These are phyloP conservation scores for Leptopilina syphax DNA, from an alignment of 2,888 invertebrate species.

Conservation along the genomic window DNA sequence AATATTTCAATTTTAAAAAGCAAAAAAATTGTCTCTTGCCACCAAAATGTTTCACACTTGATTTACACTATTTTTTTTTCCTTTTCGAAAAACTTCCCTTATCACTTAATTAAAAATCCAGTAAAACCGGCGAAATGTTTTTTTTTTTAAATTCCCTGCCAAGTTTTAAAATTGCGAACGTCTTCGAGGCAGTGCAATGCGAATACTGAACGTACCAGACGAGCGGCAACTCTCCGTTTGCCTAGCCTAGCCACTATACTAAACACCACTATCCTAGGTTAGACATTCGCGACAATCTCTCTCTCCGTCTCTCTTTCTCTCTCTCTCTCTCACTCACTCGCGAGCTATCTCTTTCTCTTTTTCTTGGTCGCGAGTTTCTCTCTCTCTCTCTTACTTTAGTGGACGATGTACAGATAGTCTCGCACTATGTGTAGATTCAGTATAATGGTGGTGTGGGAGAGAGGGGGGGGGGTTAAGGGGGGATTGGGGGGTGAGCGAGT, in stretches of 20 bases:
- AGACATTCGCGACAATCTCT: slow-evolving; percentile 70
- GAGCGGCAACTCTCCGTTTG: slow-evolving; percentile 70
- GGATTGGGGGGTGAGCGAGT: slow-evolving; percentile 40
- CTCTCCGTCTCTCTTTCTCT: slow-evolving; percentile 58
- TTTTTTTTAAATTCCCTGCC: neutral
- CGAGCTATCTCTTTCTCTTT: slow-evolving; percentile 46
- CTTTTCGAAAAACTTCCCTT: neutral
- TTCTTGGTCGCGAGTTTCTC: slow-evolving; percentile 48
- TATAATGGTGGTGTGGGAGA: slow-evolving; percentile 52
- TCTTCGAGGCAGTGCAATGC: slow-evolving; percentile 65
- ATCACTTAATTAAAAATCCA: no score
- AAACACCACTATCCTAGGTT: slow-evolving; percentile 74
- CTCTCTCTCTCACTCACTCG: slow-evolving; percentile 45
- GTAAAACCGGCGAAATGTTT: neutral
- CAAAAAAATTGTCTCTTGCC: neutral
- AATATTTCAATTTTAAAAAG: neutral
- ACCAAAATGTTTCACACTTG: neutral
- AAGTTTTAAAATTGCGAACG: slow-evolving; percentile 47
- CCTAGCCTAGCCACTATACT: slow-evolving; percentile 73
- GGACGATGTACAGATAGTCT: slow-evolving; percentile 53
- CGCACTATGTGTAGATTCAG: slow-evolving; percentile 60
- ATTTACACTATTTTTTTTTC: neutral
- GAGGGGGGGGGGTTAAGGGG: slow-evolving; percentile 47
- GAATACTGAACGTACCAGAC: slow-evolving; percentile 71
- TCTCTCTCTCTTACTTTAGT: slow-evolving; percentile 47